Base-by-base conservation (phyloP, 2,113 vertebrate species). In the Lontra canadensis region DNA sequence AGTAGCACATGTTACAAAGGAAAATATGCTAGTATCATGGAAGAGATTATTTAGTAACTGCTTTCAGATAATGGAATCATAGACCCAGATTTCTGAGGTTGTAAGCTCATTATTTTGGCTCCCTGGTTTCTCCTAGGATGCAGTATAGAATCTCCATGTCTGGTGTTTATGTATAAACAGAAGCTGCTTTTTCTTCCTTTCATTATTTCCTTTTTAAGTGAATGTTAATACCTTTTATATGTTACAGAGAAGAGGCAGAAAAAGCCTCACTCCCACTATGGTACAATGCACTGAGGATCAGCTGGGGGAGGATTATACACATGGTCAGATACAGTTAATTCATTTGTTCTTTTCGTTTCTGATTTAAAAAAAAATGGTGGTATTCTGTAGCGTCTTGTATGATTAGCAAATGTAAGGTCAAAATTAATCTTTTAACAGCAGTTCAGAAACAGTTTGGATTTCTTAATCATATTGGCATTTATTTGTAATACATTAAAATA, bases 131-230 rank as follows among this genome's bases (percentile, higher is more conserved):
- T 98, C 96, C 96, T 97, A 97, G 98, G 96, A 71, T 18, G 67
- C 95, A 31, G 95, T 69, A 65, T 73, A 97, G 90, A 97, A 97
- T 61, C 18, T 83, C 21, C 25, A 39, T 0, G 31, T 78, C 94
- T 97, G 39, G 93, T 98, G 92, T 98, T 97, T 98, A 97, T 98
- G 96, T 98, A 97, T 85, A 98, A 98, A 98, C 97, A 97, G 82
- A 95, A 96, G 82, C 97, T 97, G 95, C 52, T 96, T 84, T 96
- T 93, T 71, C 94, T 94, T 93, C 92, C 85, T 74, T 92, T 93
- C 84, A 81, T 93, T 96, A 89, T 95, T 97, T 96, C 73, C 80
- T 81, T 97, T 96, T 94, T 61, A 89, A 96, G 52, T 36, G 90
- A 95, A 96, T 97, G 95, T 96, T 98, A 93, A 94, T 93, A 90